Evolutionary conservation across 2,888 invertebrate genomes (phyloP), one percentile per base, ranked within the genome.

Genomic region (Agrotis ipsilon): DNA sequence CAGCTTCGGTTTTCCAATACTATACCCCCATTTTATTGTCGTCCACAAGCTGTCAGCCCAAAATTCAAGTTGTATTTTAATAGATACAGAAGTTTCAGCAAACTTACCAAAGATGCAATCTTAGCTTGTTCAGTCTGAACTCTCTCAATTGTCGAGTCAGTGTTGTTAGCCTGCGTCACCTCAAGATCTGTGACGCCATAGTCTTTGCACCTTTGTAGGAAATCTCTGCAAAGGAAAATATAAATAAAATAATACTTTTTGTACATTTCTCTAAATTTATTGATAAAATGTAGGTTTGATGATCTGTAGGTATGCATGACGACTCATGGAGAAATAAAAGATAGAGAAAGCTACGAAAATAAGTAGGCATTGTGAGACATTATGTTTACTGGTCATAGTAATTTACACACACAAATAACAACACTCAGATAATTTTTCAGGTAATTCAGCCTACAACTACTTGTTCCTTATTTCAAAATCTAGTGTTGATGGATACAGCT

Each of bases 171-270:
- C 68, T 92, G 90, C 18, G 96, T 93, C 9, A 94, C 90, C 49
- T 96, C 95, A 59, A 92, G 91, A 80, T 98, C 97, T 61, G 97
- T 97, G 11, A 99, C 96, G 24, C 97, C 98, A 92, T 99, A 99
- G 72, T 97, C 97, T 89, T 98, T 98, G 85, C 98, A 98, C 79
- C 99, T 97, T 87, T 97, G 97, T 27, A 99, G 91, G 88, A 98
- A 99, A 92, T 99, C 99, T 88, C 97, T 97, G 90, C 2, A 93
- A 76, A 45, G 19, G 11, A 14, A 27, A 27, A 19, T 19, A 27
- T 39, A 19, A 45, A 9, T 3, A 13, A 19, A 60, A 43, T 6
- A 16, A 43, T 27, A 19, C 4, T 63, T 32, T 46, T 39, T 2
- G 11, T 9, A 16, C 24, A n/a, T n/a, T n/a, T n/a, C n/a, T n/a